Base-by-base conservation (phyloP, 1,140 invertebrate species). In the Eupristina koningsbergeri region DNA sequence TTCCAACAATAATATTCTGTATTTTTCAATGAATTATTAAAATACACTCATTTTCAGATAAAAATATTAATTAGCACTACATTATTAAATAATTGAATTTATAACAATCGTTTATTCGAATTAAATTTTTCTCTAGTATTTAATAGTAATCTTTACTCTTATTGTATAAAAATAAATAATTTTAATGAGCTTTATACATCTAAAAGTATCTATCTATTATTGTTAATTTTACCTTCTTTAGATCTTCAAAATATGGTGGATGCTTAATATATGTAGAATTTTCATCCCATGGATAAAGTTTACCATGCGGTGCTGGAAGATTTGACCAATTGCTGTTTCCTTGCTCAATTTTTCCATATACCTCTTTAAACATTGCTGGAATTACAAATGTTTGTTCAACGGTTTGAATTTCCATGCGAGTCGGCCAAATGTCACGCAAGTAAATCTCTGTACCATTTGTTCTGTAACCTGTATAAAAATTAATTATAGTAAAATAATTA, bases 301-400 rank as follows among this genome's bases (percentile, higher is more conserved):
- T 94, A 36, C 95, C 95, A 69, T 95, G 94, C 0, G 98, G 97
- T 31, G 97, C 97, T 15, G 94, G 89, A 64, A 99, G 92, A 0
- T 93, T 91, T 88, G 97, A 97, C 98, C 99, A 99, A 58, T 95
- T 95, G 1, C 94, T 89, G 31, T 97, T 99, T 1, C 98, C 98
- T 80, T 93, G 92, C 91, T 98, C 95, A 41, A 98, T 97, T 89
- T 95, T 97, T 9, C 94, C 94, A 89, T 99, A 99, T n/a, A 94
- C 94, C 93, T 99, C 97, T 88, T 96, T 95, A 91, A 99, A 99
- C 97, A 99, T 99, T n/a, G 97, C 96, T 0, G 98, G 98, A 75
- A 99, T 97, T 3, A 99, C 98, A 89, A 95, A 94, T 89, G 96
- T 93, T 85, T 96, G 95, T 90, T 99, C 98, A 0, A 99, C 96